A percentile compares a stretch with the other conserved stretches of the same genome.
These are phyloP conservation scores for Axinella damicornis DNA, from an alignment of 37 sponge, comb jelly and placozoan genomes.

Conservation along the genomic window DNA sequence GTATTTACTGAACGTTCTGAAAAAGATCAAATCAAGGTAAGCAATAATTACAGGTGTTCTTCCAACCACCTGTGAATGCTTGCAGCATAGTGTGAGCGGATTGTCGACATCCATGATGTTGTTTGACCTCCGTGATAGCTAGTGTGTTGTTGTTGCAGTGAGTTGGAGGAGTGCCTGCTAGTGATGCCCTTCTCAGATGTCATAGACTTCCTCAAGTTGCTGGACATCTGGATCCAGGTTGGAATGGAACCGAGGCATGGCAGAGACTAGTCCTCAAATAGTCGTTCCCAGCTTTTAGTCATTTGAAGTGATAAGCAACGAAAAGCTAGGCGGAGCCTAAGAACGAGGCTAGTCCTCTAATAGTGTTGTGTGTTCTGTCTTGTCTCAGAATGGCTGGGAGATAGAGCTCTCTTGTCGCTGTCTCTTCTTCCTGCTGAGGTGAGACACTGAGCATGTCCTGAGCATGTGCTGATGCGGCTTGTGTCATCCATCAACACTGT, in stretches of 20 bases:
- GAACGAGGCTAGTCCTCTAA: no score
- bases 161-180: constrained; percentile 89
- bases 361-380: background rate
- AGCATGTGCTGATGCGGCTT: no score
- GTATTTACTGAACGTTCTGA: constrained; percentile 77
- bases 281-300: no score
- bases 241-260: background rate
- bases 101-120: no score
- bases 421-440: constrained; percentile 83
- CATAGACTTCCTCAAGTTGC: constrained; percentile 62
- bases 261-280: background rate
- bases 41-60: background rate
- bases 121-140: background rate
- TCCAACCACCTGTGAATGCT: no score
- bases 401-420: constrained; percentile 84
- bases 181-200: constrained; percentile 89
- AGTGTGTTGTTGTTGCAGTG: constrained; percentile 53
- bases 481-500: background rate
- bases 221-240: constrained; percentile 68
- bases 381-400: constrained; percentile 69
- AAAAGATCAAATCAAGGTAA: constrained; percentile 80
- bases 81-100: no score
- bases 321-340: no score
- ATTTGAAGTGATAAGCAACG: no score
- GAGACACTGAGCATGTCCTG: background rate